phyloP scores from a whole-genome alignment of 2,888 invertebrate species.

The Ceramica pisi region DNA sequence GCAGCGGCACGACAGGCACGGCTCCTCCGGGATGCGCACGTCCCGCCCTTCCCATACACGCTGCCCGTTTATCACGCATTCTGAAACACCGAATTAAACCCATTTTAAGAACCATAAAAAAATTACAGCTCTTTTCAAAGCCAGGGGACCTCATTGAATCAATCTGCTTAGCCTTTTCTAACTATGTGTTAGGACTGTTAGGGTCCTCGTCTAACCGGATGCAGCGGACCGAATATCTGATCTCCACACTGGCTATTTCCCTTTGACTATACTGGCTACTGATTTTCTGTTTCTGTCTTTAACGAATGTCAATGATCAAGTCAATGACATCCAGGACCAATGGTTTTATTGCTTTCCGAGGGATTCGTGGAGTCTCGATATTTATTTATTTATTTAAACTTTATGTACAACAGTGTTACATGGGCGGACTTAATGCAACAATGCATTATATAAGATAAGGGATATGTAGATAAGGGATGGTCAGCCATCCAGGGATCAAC shows the following conservation, averaged over 20 bases:
- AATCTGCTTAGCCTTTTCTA: background rate
- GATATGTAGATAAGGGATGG: background rate
- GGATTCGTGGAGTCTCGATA: background rate
- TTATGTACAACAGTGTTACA: too few species aligned
- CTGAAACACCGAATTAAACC: conserved; percentile 82
- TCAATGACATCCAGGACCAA: background rate
- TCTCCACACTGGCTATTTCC: background rate
- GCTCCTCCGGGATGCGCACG: conserved; percentile 95
- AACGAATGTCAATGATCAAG: too few species aligned
- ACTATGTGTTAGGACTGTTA: too few species aligned
- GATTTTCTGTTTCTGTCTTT: background rate
- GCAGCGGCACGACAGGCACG: conserved; percentile 96
- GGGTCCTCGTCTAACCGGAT: too few species aligned
- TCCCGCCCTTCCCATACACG: conserved; percentile 95
- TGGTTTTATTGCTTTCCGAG: background rate
- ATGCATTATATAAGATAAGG: too few species aligned
- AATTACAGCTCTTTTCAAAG: background rate
- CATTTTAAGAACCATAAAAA: background rate
- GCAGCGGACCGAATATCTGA: background rate
- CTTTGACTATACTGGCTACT: background rate
- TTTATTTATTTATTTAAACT: too few species aligned
- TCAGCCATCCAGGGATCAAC: background rate
- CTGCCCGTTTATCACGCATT: conserved; percentile 96
- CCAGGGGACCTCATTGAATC: background rate
- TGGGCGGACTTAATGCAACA: too few species aligned